Evolutionary conservation across 2,113 vertebrate species (phyloP).

Genomic region (Sminthopsis crassicaudata): DNA sequence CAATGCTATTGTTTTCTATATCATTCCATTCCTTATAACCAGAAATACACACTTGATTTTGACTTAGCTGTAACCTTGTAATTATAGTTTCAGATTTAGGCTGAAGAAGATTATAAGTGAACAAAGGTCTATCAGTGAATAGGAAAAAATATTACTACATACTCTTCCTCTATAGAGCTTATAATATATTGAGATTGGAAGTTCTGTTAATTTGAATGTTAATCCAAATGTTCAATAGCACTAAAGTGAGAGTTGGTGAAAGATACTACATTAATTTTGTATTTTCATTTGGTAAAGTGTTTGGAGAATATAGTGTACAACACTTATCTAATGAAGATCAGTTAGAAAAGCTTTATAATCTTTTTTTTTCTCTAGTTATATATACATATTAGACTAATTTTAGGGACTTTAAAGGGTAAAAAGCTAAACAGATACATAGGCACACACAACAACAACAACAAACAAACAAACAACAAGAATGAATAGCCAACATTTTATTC

Average conservation of each 20-base stretch:
- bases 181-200: background rate
- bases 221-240: background rate
- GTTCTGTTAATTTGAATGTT: background rate
- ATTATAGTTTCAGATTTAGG: background rate
- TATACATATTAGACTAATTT: background rate
- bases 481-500: background rate
- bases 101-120: background rate
- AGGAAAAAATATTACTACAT: background rate
- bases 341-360: background rate
- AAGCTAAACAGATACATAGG: no score
- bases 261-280: background rate
- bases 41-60: background rate
- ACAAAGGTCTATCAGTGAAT: background rate
- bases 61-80: background rate
- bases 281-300: background rate
- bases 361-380: background rate
- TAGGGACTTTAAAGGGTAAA: background rate
- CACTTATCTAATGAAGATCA: background rate
- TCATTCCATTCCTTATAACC: background rate
- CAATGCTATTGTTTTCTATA: background rate
- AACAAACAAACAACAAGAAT: background rate
- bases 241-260: background rate
- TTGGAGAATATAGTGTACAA: background rate
- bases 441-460: no score
- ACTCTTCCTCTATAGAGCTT: background rate